These are phyloP conservation scores for Mesitornis unicolor DNA, from an alignment of 2,113 vertebrate species.

Conservation along the genomic window DNA sequence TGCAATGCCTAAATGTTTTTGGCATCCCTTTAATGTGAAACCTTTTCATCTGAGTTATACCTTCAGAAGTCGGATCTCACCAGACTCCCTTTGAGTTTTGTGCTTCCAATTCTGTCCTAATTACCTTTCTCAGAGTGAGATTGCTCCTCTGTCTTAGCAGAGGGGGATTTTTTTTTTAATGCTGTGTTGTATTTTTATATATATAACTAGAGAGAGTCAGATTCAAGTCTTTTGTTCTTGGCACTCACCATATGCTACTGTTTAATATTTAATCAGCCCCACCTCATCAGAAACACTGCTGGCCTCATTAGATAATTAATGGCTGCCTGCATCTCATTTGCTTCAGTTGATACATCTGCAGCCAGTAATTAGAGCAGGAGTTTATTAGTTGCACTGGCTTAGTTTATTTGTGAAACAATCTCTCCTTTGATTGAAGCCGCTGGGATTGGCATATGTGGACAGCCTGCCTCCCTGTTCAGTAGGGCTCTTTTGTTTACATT, in stretches of 20 bases:
- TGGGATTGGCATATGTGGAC: slow-evolving; percentile 72
- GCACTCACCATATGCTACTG: slow-evolving; percentile 80
- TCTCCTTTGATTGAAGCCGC: slow-evolving; percentile 75
- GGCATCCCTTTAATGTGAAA: slow-evolving; percentile 68
- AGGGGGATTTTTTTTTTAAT: background rate
- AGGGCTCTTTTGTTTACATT: slow-evolving; percentile 78
- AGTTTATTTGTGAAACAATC: slow-evolving; percentile 78
- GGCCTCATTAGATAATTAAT: slow-evolving; percentile 89
- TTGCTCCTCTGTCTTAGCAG: slow-evolving; percentile 34
- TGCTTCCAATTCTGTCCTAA: slow-evolving; percentile 69
- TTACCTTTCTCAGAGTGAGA: slow-evolving; percentile 68
- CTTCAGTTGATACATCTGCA: slow-evolving; percentile 84
- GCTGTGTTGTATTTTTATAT: background rate
- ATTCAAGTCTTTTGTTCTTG: slow-evolving; percentile 74
- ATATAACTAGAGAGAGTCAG: background rate
- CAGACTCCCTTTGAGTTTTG: slow-evolving; percentile 56
- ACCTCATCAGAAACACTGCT: slow-evolving; percentile 81
- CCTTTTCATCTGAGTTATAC: slow-evolving; percentile 71
- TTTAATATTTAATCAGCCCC: slow-evolving; percentile 92
- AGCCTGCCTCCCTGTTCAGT: slow-evolving; percentile 68
- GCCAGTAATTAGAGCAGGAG: slow-evolving; percentile 84
- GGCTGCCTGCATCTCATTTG: slow-evolving; percentile 79
- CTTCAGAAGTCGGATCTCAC: slow-evolving; percentile 66
- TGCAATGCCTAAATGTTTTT: slow-evolving; percentile 55
- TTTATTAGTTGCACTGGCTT: slow-evolving; percentile 83